Conservation (phyloP, 2,888 invertebrate species). For the Tinea trinotella region DNA sequence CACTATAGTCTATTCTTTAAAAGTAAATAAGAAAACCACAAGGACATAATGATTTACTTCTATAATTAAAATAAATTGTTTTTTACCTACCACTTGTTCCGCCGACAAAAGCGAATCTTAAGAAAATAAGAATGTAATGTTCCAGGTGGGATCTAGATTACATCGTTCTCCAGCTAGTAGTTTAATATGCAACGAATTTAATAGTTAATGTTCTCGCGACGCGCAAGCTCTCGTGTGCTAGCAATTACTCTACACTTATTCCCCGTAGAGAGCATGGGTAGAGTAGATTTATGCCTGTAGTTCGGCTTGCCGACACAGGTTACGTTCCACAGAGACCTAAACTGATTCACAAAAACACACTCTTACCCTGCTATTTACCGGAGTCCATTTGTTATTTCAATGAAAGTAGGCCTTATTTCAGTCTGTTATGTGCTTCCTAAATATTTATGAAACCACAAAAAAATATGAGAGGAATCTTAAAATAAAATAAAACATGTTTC, state of each 20-base stretch:
- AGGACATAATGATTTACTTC: neutral
- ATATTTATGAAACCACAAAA: neutral
- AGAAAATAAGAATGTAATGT: conserved; percentile 24
- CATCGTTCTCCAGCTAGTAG: conserved; percentile 50
- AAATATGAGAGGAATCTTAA: conserved; percentile 21
- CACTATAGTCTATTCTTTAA: neutral
- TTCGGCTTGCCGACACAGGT: conserved; percentile 49
- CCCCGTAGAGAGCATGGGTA: conserved; percentile 42
- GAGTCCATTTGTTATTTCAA: conserved; percentile 23
- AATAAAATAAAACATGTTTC: conserved; percentile 43
- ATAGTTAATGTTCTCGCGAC: conserved; percentile 65
- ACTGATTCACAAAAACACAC: conserved; percentile 32
- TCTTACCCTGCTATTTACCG: conserved; percentile 3
- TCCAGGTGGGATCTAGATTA: conserved; percentile 46
- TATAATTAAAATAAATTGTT: neutral
- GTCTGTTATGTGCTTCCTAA: neutral
- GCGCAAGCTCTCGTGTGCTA: conserved; percentile 51
- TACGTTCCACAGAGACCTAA: conserved; percentile 35
- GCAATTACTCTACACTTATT: conserved; percentile 66
- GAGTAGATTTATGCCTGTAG: conserved; percentile 57
- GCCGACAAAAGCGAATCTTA: conserved; percentile 31
- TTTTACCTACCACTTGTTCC: conserved; percentile 19
- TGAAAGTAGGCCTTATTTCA: neutral
- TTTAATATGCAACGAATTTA: conserved; percentile 72
- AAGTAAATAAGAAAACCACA: neutral